Conservation (phyloP, 2,888 invertebrate genomes). For the Luperina testacea region DNA sequence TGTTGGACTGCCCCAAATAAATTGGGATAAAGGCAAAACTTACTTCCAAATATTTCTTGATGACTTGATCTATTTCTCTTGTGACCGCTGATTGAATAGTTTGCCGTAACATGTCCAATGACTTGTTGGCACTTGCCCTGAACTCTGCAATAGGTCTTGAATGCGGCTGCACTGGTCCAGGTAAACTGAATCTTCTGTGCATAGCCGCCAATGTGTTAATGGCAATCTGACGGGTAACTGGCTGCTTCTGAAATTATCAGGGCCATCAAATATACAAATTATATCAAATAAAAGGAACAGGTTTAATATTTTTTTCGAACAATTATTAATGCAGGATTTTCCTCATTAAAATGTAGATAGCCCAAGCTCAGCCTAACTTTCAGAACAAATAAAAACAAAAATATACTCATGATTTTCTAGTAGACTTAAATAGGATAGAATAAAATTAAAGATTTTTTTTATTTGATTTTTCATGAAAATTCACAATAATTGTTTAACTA, state of each 20-base stretch:
- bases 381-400: too few species aligned
- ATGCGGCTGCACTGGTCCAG: conserved; percentile 89
- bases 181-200: conserved; percentile 89
- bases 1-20: too few species aligned
- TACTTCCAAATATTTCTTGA: conserved; percentile 94
- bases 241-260: conserved; percentile 81
- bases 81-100: conserved; percentile 94
- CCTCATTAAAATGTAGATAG: background rate
- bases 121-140: conserved; percentile 92
- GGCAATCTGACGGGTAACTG: conserved; percentile 91
- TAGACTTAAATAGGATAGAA: background rate
- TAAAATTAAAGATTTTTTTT: background rate
- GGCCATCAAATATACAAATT: background rate
- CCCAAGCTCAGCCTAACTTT: background rate
- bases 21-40: conserved; percentile 32
- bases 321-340: background rate
- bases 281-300: background rate
- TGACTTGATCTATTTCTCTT: conserved; percentile 93
- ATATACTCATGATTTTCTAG: too few species aligned
- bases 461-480: background rate
- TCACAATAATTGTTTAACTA: background rate
- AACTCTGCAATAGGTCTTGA: conserved; percentile 88
- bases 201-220: conserved; percentile 92
- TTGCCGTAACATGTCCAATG: conserved; percentile 93
- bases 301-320: background rate